Base-by-base conservation (phyloP, 2,113 vertebrate genomes). In the Ariopsis seemanni region DNA sequence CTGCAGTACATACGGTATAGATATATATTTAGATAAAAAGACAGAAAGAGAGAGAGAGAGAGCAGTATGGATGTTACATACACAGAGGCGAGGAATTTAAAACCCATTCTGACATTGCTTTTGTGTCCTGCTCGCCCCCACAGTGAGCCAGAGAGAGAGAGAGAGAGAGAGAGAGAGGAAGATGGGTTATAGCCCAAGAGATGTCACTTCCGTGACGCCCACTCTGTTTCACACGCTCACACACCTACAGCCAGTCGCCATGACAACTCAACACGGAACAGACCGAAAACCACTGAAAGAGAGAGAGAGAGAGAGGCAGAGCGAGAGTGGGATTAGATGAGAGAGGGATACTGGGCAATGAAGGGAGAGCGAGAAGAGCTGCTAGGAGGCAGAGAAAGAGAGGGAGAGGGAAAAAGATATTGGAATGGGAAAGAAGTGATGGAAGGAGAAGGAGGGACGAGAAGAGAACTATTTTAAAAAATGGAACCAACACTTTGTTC, bases 191-290 rank as follows among this genome's bases (percentile, higher is more conserved):
- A 90, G 89, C 87, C 85, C 77, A 85, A 89, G 87, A 90, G 89
- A 90, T 90, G 89, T 90, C 89, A 90, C 89, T 90, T 90, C 89
- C 89, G 89, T 90, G 89, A 90, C 88, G 85, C 89, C 89, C 88
- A 89, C 89, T 89, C 89, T 84, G 78, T 90, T 85, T 87, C 89
- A 75, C 83, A 62, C 86, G n/a, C 83, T 83, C 82, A 52, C 89
- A 87, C 89, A 88, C 89, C 87, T 88, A 82, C 87, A 85, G 89
- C 82, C 72, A 63, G 89, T 90, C 74, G 60, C 88, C 83, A 89
- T 90, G 85, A 79, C 85, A 79, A 90, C 89, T 53, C 78, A 75
- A 85, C 79, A 71, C 74, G 53, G 84, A 90, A 87, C 85, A 79
- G 89, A 79, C 85, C 27, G 77, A 88, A 86, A 90, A 90, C 30